Evolutionary conservation across 2,888 invertebrate species (phyloP).

Genomic region (Limnephilus marmoratus): DNA sequence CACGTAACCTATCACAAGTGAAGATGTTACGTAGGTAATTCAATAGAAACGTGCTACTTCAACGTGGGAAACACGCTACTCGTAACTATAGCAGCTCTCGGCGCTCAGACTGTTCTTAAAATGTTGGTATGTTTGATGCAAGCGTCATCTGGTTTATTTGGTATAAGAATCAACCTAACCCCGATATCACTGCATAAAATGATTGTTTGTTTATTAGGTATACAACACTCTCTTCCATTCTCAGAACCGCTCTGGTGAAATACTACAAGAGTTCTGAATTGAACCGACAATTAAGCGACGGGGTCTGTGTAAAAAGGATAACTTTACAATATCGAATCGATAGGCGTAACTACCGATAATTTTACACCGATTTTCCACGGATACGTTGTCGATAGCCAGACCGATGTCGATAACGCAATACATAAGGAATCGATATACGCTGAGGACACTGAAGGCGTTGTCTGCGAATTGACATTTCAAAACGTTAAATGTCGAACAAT

Average conservation of each 20-base stretch:
- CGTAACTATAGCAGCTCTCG: background rate
- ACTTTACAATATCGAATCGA: no score
- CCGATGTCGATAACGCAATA: no score
- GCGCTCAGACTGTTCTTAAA: background rate
- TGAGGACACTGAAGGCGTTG: no score
- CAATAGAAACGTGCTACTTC: background rate
- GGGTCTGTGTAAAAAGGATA: no score
- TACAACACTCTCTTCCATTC: background rate
- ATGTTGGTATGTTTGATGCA: background rate
- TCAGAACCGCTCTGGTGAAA: background rate
- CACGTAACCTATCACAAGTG: background rate
- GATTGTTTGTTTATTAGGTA: background rate
- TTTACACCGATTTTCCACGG: no score
- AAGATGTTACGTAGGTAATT: background rate
- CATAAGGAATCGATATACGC: no score
- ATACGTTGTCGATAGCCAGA: no score
- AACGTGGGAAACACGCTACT: background rate
- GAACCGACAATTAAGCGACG: no score
- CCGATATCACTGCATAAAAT: background rate
- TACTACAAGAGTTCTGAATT: background rate
- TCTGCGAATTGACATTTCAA: no score
- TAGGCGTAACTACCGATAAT: no score
- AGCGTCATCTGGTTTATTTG: background rate
- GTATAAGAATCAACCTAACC: background rate
- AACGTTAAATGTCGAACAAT: no score